Evolutionary conservation across 2,888 invertebrate genomes (phyloP).

Genomic region (Teleogryllus oceanicus): DNA sequence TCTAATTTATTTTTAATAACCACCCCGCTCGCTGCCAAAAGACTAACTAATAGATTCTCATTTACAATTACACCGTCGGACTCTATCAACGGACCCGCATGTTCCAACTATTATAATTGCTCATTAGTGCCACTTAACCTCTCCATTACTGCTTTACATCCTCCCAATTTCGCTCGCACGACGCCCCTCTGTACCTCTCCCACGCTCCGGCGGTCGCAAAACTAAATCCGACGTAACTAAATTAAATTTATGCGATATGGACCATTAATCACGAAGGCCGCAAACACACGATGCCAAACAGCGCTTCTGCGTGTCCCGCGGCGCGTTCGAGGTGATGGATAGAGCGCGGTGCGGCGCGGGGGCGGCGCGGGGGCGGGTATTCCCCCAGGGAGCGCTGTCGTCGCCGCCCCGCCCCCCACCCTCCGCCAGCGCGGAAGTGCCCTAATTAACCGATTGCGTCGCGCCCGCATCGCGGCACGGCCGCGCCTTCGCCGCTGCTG

Average conservation of each 20-base stretch:
- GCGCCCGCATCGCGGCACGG: neutral
- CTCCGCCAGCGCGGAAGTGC: neutral
- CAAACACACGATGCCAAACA: conserved; percentile 10
- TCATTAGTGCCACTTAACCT: neutral
- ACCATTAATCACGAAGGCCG: neutral
- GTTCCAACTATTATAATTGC: neutral
- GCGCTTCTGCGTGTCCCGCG: conserved; percentile 1
- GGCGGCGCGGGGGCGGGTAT: neutral
- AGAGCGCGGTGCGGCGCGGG: neutral
- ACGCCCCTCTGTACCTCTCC: neutral
- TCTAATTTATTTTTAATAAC: too few species aligned
- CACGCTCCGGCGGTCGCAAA: neutral
- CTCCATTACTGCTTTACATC: neutral
- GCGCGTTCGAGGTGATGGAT: neutral
- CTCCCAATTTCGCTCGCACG: neutral
- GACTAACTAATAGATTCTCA: too few species aligned
- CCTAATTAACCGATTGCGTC: conserved; percentile 7
- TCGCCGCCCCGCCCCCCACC: neutral
- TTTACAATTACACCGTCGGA: too few species aligned
- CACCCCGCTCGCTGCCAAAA: too few species aligned
- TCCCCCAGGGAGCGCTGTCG: neutral
- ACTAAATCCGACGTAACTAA: conserved; percentile 12
- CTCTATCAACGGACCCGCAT: neutral
- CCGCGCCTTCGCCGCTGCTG: neutral
- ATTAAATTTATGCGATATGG: conserved; percentile 4